phyloP scores from a whole-genome alignment of 2,888 invertebrate species.

The Drosophila rellima region DNA sequence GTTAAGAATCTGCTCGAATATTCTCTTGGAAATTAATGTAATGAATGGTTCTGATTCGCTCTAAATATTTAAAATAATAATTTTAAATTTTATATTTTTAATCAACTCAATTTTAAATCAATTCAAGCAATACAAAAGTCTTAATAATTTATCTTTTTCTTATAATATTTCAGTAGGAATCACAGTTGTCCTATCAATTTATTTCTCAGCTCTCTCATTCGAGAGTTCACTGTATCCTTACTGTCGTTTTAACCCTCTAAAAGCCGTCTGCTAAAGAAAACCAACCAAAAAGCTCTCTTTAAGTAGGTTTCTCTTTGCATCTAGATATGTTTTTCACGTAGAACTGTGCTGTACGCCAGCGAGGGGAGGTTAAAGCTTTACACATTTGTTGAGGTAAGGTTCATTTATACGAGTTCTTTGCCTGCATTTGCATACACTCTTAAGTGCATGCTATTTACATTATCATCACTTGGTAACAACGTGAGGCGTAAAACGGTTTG shows the following conservation, averaged over 20 bases:
- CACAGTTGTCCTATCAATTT: too few relatives aligned
- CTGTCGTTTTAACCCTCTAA: background rate
- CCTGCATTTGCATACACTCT: constrained; percentile 22
- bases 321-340: background rate
- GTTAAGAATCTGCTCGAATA: too few relatives aligned
- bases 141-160: too few relatives aligned
- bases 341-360: background rate
- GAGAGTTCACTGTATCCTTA: background rate
- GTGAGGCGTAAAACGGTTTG: constrained; percentile 16
- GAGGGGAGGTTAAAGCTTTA: constrained; percentile 18
- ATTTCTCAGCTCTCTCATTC: background rate
- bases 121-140: too few relatives aligned
- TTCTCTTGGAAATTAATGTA: too few relatives aligned
- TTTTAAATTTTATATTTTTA: too few relatives aligned
- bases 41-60: too few relatives aligned
- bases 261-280: background rate
- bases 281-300: background rate
- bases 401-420: constrained; percentile 23
- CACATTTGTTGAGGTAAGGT: constrained; percentile 4
- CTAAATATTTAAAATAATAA: too few relatives aligned
- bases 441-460: constrained; percentile 30
- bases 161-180: too few relatives aligned
- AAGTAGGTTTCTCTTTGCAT: background rate
- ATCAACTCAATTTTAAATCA: too few relatives aligned
- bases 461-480: constrained; percentile 25